phyloP scores from a whole-genome alignment of 2,888 invertebrate species.

The Aphelenchoides bicaudatus region DNA sequence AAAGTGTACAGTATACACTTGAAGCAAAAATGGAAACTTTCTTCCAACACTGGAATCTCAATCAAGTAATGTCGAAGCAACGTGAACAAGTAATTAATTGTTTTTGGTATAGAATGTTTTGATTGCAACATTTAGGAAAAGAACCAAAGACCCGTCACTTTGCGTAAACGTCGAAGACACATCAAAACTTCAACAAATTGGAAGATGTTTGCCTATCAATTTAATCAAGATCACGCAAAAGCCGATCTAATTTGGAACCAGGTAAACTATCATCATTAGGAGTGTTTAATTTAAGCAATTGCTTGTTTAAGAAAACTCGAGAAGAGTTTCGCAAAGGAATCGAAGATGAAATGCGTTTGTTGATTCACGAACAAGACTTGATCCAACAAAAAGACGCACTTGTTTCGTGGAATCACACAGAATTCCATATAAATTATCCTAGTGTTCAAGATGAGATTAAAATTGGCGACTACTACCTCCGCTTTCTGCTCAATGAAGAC shows the following conservation, averaged over 20 bases:
- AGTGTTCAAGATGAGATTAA: conserved; percentile 92
- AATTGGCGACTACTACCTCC: conserved; percentile 94
- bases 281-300: conserved; percentile 99
- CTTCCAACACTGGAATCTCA: conserved; percentile 64
- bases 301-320: conserved; percentile 86
- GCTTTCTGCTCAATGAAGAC: conserved; percentile 85
- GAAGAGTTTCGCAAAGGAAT: conserved; percentile 87
- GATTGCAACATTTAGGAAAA: conserved; percentile 29
- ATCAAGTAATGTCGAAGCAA: conserved; percentile 62
- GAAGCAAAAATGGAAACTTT: conserved; percentile 64
- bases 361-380: conserved; percentile 57
- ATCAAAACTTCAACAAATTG: conserved; percentile 69
- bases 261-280: no score
- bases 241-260: conserved; percentile 99
- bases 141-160: conserved; percentile 73
- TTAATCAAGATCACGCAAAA: conserved; percentile 84
- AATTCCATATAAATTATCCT: conserved; percentile 82
- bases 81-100: conserved; percentile 44
- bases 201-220: conserved; percentile 74
- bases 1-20: conserved; percentile 45
- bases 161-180: conserved; percentile 81
- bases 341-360: conserved; percentile 75
- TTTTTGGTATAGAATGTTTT: neutral
- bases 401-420: conserved; percentile 95
- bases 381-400: conserved; percentile 63